Evolutionary conservation across 2,888 invertebrate genomes (phyloP).

Genomic region (Heteromurus nitidus): DNA sequence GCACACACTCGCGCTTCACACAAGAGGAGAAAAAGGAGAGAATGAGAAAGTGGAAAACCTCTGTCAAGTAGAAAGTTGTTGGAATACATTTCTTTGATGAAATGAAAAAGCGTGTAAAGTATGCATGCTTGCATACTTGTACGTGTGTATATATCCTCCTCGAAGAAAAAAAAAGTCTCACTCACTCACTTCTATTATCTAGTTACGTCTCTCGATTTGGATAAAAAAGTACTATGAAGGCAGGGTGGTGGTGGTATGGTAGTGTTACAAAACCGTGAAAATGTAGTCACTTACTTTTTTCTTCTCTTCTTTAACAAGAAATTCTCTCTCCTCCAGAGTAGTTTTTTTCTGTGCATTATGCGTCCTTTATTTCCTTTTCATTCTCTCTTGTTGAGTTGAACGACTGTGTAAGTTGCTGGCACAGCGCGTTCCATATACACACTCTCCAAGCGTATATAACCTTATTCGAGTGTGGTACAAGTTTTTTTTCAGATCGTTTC

Average conservation of each 20-base stretch:
- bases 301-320: slow-evolving; percentile 19
- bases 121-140: slow-evolving; percentile 31
- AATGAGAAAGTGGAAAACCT: slow-evolving; percentile 43
- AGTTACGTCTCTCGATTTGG: slow-evolving; percentile 39
- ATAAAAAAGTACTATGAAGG: slow-evolving; percentile 27
- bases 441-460: neutral
- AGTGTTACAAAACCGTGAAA: neutral
- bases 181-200: slow-evolving; percentile 35
- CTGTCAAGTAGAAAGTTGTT: slow-evolving; percentile 40
- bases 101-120: slow-evolving; percentile 41
- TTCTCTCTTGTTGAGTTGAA: neutral
- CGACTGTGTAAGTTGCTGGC: neutral
- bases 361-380: slow-evolving; percentile 12
- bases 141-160: neutral
- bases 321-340: slow-evolving; percentile 1
- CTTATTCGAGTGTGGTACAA: neutral
- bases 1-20: slow-evolving; percentile 24
- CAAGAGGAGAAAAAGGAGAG: slow-evolving; percentile 20
- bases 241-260: neutral
- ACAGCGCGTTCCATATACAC: neutral
- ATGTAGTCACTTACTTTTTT: slow-evolving; percentile 20
- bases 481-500: neutral
- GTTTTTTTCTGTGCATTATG: slow-evolving; percentile 17
- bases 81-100: slow-evolving; percentile 60
- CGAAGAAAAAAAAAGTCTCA: neutral